Base-by-base conservation (phyloP, 2,797 vertebrate species). In the Pipistrellus pipistrellus region DNA sequence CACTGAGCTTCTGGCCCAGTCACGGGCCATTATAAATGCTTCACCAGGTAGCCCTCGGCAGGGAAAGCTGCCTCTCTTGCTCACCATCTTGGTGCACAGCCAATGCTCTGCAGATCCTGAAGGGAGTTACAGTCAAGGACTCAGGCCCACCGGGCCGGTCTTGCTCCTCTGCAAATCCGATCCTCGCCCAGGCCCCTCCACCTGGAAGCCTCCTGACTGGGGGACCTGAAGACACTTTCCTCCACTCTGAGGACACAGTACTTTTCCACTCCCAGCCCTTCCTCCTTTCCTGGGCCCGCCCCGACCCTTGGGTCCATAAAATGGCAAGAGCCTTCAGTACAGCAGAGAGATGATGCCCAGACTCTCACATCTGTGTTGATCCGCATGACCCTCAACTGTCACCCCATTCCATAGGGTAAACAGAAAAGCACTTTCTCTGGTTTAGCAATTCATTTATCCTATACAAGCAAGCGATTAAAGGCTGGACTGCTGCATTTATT, bases 271-370 rank as follows among this genome's bases (percentile, higher is more conserved):
- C 18, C 59, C 38, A 30, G 20, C 48, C 66, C 20, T 48, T 32
- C 2, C 13, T 17, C 18, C 2, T 38, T 8, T 3, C 4, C 11
- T 25, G 27, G 18, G 3, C 25, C 64, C n/a, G 1, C 64, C 48
- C 11, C 25, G 6, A 23, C 32, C 38, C n/a, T 23, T 27, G 4
- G 9, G 27, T n/a, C 21, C 66, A 23, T 59, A 69, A 69, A 72
- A 69, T 0, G 2, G 2, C 38, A 35, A 35, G 25, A 55, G 25
- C 78, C 46, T 69, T 92, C 55, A 76, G 21, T 53, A 71, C 9
- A 55, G 5, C 38, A 71, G 25, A 18, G 38, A 75, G n/a, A 78
- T 15, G 23, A 27, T 41, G 41, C 12, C 62, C 46, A 78, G 46
- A 44, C 5, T 9, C 41, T 57, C 25, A 21, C 6, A 8, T 87